Conservation (phyloP, 2,888 invertebrate species). For the Aspidiotus rigidus region DNA sequence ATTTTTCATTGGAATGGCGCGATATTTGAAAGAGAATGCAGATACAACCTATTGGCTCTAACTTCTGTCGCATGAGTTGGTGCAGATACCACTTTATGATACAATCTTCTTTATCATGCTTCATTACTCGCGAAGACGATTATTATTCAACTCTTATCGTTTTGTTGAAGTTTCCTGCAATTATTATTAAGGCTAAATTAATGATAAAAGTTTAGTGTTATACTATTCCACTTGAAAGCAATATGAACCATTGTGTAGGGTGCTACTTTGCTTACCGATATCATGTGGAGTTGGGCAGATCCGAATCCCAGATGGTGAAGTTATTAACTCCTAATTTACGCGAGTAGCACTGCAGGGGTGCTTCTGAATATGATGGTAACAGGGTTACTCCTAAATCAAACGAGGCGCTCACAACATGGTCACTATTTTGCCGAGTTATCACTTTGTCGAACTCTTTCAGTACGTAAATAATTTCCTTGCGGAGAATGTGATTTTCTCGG, state of each 20-base stretch:
- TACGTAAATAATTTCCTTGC: background rate
- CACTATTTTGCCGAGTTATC: background rate
- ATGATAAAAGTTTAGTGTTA: background rate
- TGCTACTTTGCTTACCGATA: background rate
- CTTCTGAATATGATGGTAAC: background rate
- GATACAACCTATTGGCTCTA: slow-evolving; percentile 1
- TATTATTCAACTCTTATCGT: background rate
- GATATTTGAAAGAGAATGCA: background rate
- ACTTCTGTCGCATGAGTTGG: background rate
- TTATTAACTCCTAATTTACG: background rate
- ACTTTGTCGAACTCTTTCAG: background rate
- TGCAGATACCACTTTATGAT: background rate
- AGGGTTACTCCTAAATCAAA: background rate
- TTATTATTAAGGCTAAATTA: background rate
- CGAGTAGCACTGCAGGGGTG: background rate
- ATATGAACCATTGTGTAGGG: background rate
- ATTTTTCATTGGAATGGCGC: background rate
- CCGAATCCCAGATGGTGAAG: background rate
- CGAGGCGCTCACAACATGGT: background rate
- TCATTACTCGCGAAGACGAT: background rate
- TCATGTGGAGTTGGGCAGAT: background rate
- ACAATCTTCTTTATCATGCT: background rate
- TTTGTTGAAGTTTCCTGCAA: background rate
- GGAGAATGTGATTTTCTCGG: slow-evolving; percentile 1
- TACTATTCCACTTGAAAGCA: background rate